A percentile compares a stretch with the other conserved stretches of the same genome.
These are phyloP conservation scores for Stegodyphus mimosarum DNA, from an alignment of 1,140 invertebrate species.

Conservation along the genomic window DNA sequence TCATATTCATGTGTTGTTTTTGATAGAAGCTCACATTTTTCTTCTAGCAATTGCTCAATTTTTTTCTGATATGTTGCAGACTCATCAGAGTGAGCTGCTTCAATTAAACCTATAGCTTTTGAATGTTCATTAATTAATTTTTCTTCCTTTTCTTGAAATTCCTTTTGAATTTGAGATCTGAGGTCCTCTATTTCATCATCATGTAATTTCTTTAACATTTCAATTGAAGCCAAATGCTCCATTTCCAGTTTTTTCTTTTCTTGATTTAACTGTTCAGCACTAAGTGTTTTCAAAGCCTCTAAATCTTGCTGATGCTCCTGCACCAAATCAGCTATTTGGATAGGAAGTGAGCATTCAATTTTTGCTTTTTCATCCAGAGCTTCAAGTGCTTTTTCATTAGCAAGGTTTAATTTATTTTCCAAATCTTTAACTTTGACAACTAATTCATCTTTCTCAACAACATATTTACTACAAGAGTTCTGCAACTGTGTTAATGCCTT, in stretches of 20 bases:
- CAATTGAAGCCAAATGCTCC: slow-evolving; percentile 9
- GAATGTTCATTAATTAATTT: slow-evolving; percentile 24
- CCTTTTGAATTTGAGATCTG: not conserved
- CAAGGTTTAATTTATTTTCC: not conserved
- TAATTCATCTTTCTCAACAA: not conserved
- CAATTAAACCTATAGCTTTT: slow-evolving; percentile 6
- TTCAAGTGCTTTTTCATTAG: slow-evolving; percentile 4
- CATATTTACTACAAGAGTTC: not conserved
- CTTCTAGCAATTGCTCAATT: slow-evolving; percentile 48
- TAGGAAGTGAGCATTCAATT: not conserved
- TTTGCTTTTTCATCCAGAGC: slow-evolving; percentile 12
- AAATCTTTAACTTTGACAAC: not conserved
- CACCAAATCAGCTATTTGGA: slow-evolving; percentile 1
- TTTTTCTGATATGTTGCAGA: slow-evolving; percentile 39
- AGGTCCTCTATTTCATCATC: slow-evolving; percentile 23
- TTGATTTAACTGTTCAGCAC: not conserved
- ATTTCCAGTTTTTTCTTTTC: slow-evolving; percentile 27
- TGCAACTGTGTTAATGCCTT: slow-evolving; percentile 6
- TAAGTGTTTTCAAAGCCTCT: not conserved
- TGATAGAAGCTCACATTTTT: slow-evolving; percentile 50
- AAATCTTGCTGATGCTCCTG: slow-evolving; percentile 29
- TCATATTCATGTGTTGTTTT: slow-evolving; percentile 52
- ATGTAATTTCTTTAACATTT: slow-evolving; percentile 33
- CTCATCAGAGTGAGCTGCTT: slow-evolving; percentile 24
- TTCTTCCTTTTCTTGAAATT: slow-evolving; percentile 12